Percentiles rank a stretch among this genome's conserved stretches.
Conservation (phyloP, 2,888 invertebrate species). For the Petrolisthes manimaculis region DNA sequence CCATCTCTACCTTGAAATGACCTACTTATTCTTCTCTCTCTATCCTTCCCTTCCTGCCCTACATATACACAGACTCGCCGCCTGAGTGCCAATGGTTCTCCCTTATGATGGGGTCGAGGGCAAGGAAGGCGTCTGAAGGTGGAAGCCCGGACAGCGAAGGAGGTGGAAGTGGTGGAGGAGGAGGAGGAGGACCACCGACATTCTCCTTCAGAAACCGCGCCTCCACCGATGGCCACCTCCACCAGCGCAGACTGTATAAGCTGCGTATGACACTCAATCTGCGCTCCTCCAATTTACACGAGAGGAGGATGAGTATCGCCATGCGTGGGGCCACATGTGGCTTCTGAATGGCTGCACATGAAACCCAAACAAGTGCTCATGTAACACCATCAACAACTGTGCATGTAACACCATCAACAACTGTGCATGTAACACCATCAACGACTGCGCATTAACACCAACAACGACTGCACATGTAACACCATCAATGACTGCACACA, state of each 20-base stretch:
- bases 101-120: slow-evolving; percentile 27
- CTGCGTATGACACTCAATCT: slow-evolving; percentile 57
- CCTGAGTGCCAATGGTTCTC: slow-evolving; percentile 48
- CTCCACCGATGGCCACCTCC: slow-evolving; percentile 79
- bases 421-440: no score
- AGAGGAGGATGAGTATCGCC: slow-evolving; percentile 83
- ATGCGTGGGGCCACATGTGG: slow-evolving; percentile 74
- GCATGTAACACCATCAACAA: no score
- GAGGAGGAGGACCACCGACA: slow-evolving; percentile 66
- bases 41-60: background rate
- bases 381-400: no score
- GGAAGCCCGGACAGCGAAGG: slow-evolving; percentile 39
- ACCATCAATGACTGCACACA: no score
- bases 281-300: slow-evolving; percentile 67
- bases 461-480: no score
- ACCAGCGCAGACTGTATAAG: slow-evolving; percentile 73
- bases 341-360: slow-evolving; percentile 16
- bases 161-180: background rate
- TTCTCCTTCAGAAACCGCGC: slow-evolving; percentile 80
- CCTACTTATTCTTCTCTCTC: background rate
- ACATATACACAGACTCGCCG: slow-evolving; percentile 28
- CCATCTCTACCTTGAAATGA: background rate
- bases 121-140: slow-evolving; percentile 45
- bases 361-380: no score
- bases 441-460: no score